Percentiles rank a stretch among this genome's conserved stretches.
Evolutionary conservation across 2,797 vertebrate genomes (phyloP).

Genomic region (Chelon auratus): DNA sequence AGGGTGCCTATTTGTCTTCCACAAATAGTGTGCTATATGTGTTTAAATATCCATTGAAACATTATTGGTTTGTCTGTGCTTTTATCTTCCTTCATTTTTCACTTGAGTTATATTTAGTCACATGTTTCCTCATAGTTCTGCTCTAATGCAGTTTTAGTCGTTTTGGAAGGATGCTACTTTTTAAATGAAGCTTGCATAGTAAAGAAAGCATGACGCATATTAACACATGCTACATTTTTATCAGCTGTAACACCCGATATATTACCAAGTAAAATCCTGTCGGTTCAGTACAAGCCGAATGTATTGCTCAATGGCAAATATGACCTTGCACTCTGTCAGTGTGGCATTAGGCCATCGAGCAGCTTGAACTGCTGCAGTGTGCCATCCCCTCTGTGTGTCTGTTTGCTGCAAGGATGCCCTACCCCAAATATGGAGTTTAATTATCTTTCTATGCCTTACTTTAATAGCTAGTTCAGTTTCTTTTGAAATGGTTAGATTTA

Average conservation of each 20-base stretch:
- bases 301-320: constrained; percentile 2
- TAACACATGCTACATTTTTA: not conserved
- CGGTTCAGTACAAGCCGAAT: constrained; percentile 4
- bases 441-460: not conserved
- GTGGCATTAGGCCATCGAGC: constrained; percentile 28
- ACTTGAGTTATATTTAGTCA: constrained; percentile 22
- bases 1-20: constrained; percentile 30
- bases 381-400: constrained; percentile 36
- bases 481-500: too few species aligned
- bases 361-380: constrained; percentile 37
- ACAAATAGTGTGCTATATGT: constrained; percentile 40
- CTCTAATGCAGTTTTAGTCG: constrained; percentile 14
- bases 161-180: not conserved
- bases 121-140: constrained; percentile 9
- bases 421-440: not conserved
- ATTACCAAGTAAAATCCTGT: not conserved
- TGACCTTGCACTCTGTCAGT: constrained; percentile 16
- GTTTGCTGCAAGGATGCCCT: constrained; percentile 30
- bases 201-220: not conserved
- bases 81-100: constrained; percentile 13
- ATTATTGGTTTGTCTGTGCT: constrained; percentile 32
- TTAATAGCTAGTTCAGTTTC: not conserved
- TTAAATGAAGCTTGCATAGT: not conserved
- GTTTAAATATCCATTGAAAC: constrained; percentile 31
- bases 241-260: not conserved